Base-by-base conservation (phyloP, 2,113 vertebrate genomes). In the Leuciscus idus region DNA sequence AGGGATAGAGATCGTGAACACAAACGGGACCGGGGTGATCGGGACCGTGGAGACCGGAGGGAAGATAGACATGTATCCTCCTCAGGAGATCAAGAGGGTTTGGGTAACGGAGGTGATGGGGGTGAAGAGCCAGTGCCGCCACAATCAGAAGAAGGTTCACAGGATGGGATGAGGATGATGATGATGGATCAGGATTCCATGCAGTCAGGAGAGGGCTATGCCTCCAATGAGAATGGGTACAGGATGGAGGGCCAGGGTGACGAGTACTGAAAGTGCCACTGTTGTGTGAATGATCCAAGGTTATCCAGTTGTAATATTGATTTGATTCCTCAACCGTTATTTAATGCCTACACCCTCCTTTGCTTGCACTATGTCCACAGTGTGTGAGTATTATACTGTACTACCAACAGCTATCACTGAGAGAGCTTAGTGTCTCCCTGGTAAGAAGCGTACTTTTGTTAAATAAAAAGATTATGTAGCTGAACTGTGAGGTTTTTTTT, bases 171-270 rank as follows among this genome's bases (percentile, higher is more conserved):
- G 90, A 93, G 94, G 89, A 92, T 95, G 92, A 91, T 94, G 89
- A 94, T 95, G 92, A 93, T 95, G 92, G 96, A 97, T 88, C 92
- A 95, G 68, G 96, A 97, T 92, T 94, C 94, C 0, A 91, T 92
- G 83, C 95, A 93, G 26, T 93, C 95, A 0, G 94, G 95, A 0
- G 97, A 97, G 0, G 96, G 95, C 17, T 97, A 97, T 0, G 91
- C 93, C n/a, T 96, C 96, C 48, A 94, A 96, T 0, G 97, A 98
- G 87, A 98, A 98, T 0, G 97, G 97, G n/a, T 98, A 95, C 92
- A 94, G 96, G 92, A 92, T 97, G 92, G 97, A 97, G 87, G 88
- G 93, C 0, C 93, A 95, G 0, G 94, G 92, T 15, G 96, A 98
- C 2, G 97, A 95, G 94, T 94, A 94, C 84, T 95, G 87, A 95